Conservation (phyloP, 2,797 vertebrate species). For the Scarus forsteni region DNA sequence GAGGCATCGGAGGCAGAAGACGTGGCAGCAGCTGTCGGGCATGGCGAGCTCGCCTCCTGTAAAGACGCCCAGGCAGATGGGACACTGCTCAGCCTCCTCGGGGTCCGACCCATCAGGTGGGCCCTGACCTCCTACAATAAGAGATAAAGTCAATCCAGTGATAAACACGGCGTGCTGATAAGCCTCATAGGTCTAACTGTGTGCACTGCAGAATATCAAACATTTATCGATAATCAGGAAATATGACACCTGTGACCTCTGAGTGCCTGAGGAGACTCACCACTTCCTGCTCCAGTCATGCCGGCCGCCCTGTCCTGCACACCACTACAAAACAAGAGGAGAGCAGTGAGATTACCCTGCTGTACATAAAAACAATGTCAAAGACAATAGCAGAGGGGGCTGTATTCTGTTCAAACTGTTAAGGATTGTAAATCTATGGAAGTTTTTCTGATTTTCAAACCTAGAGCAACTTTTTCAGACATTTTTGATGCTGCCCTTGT, state of each 20-base stretch:
- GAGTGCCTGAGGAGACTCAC: slow-evolving; percentile 51
- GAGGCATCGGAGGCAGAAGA: slow-evolving; percentile 95
- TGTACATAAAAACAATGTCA: neutral
- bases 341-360: neutral
- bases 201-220: too few relatives aligned
- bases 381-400: neutral
- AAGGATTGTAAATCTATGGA: too few relatives aligned
- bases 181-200: too few relatives aligned
- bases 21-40: slow-evolving; percentile 93
- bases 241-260: neutral
- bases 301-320: slow-evolving; percentile 57
- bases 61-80: slow-evolving; percentile 92
- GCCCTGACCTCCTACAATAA: slow-evolving; percentile 67
- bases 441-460: too few relatives aligned
- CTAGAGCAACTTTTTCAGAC: too few relatives aligned
- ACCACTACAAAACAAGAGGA: slow-evolving; percentile 41
- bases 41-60: slow-evolving; percentile 88
- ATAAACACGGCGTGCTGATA: neutral
- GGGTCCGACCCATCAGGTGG: slow-evolving; percentile 73
- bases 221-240: neutral
- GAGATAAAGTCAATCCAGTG: too few relatives aligned
- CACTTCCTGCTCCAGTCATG: slow-evolving; percentile 80
- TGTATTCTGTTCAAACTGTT: too few relatives aligned
- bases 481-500: too few relatives aligned
- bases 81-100: slow-evolving; percentile 88